Evolutionary conservation across 2,888 invertebrate genomes (phyloP).

Genomic region (Lissonota sp.): DNA sequence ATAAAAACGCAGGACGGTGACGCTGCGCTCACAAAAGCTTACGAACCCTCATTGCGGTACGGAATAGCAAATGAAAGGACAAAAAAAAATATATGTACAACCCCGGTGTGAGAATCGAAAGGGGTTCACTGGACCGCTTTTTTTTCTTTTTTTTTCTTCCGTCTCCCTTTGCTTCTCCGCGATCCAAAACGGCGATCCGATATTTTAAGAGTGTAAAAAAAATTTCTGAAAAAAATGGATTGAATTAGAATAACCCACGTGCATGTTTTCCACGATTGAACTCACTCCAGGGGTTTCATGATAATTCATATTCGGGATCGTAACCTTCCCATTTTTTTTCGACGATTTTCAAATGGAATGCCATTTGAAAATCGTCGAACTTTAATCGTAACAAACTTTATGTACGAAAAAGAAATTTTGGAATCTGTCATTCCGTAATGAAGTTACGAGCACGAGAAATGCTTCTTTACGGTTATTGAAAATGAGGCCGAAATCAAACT

Average conservation of each 20-base stretch:
- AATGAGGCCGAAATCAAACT: too few relatives aligned
- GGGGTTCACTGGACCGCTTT: conserved; percentile 52
- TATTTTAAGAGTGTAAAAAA: conserved; percentile 42
- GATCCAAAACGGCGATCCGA: conserved; percentile 41
- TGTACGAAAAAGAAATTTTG: too few relatives aligned
- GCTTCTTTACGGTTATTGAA: too few relatives aligned
- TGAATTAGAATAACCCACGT: conserved; percentile 41
- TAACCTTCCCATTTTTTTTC: background rate
- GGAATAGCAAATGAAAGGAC: conserved; percentile 43
- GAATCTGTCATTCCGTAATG: too few relatives aligned
- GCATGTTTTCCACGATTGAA: conserved; percentile 6
- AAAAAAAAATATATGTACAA: conserved; percentile 33
- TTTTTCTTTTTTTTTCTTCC: conserved; percentile 18
- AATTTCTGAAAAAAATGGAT: conserved; percentile 42
- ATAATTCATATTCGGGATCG: conserved; percentile 12
- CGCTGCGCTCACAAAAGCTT: conserved; percentile 56
- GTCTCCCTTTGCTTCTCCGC: conserved; percentile 21
- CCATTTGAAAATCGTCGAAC: background rate
- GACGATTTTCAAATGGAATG: background rate
- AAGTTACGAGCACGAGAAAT: too few relatives aligned
- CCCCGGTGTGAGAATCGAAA: conserved; percentile 54
- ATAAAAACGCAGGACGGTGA: conserved; percentile 38
- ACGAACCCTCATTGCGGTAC: conserved; percentile 56
- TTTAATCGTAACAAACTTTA: too few relatives aligned
- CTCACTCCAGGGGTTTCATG: background rate